phyloP scores from a whole-genome alignment of 53 echinoderm and acorn worm genomes.

The Holothuria leucospilota region DNA sequence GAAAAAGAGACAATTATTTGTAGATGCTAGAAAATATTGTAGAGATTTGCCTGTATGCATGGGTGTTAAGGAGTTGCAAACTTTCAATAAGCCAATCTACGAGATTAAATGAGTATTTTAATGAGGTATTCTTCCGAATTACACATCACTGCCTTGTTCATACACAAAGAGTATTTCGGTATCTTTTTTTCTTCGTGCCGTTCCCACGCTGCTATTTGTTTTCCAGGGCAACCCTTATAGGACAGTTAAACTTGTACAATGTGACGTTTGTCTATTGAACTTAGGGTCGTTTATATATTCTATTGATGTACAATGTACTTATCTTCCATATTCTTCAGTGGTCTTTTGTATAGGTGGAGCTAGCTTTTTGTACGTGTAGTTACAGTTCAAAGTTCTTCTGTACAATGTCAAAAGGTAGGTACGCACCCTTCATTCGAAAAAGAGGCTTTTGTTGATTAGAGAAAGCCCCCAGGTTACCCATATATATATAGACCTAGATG shows the following conservation, averaged over 20 bases:
- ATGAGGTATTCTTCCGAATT: no score
- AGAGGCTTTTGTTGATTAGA: conserved; percentile 8
- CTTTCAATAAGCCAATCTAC: no score
- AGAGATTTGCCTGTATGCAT: no score
- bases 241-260: conserved; percentile 37
- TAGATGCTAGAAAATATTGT: no score
- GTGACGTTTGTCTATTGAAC: conserved; percentile 22
- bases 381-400: conserved; percentile 37
- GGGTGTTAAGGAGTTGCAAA: no score
- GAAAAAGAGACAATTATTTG: no score
- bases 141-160: no score
- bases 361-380: conserved; percentile 12
- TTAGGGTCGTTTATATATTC: conserved; percentile 28
- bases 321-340: conserved; percentile 14
- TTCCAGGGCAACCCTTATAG: conserved; percentile 24
- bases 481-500: conserved; percentile 2
- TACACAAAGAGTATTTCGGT: no score
- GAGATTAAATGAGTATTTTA: no score
- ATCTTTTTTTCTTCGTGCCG: conserved; percentile 14
- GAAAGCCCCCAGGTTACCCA: neutral
- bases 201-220: conserved; percentile 37
- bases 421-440: conserved; percentile 32
- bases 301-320: conserved; percentile 34
- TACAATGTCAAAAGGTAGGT: conserved; percentile 23
- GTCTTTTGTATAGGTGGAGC: conserved; percentile 22